phyloP scores from a whole-genome alignment of 2,888 invertebrate species.

The Microplitis manilae region DNA sequence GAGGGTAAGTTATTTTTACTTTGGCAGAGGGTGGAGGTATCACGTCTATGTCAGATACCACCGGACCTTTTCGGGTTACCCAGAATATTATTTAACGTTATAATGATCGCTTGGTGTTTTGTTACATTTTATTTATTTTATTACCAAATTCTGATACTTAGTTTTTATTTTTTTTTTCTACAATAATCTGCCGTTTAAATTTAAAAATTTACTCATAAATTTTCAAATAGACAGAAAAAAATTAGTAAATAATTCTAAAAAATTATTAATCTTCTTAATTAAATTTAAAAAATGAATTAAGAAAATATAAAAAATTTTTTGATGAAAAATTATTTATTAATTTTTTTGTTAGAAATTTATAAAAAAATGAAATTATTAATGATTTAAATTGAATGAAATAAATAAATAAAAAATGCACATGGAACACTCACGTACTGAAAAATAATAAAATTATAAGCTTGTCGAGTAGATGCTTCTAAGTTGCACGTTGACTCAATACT shows the following conservation, averaged over 20 bases:
- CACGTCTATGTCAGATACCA: conserved; percentile 46
- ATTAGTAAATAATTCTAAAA: background rate
- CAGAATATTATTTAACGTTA: conserved; percentile 54
- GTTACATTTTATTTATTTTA: conserved; percentile 52
- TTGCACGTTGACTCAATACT: conserved; percentile 69
- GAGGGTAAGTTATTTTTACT: conserved; percentile 68
- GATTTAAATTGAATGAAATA: background rate
- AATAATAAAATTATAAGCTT: conserved; percentile 36
- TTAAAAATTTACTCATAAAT: background rate
- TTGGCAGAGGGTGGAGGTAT: conserved; percentile 52
- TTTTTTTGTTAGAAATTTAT: no score
- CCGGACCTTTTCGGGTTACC: conserved; percentile 69
- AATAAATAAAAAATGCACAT: conserved; percentile 33
- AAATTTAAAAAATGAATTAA: background rate
- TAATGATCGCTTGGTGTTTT: conserved; percentile 54
- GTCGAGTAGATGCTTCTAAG: conserved; percentile 62
- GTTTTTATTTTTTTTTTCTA: no score
- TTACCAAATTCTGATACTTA: no score
- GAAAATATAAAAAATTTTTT: background rate
- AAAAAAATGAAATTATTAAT: background rate
- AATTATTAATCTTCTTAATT: background rate
- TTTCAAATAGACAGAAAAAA: background rate
- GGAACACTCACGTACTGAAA: conserved; percentile 49
- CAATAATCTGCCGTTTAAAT: no score
- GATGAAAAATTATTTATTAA: no score